Conservation (phyloP, 2,797 vertebrate species). For the Dendrocincla fuliginosa region DNA sequence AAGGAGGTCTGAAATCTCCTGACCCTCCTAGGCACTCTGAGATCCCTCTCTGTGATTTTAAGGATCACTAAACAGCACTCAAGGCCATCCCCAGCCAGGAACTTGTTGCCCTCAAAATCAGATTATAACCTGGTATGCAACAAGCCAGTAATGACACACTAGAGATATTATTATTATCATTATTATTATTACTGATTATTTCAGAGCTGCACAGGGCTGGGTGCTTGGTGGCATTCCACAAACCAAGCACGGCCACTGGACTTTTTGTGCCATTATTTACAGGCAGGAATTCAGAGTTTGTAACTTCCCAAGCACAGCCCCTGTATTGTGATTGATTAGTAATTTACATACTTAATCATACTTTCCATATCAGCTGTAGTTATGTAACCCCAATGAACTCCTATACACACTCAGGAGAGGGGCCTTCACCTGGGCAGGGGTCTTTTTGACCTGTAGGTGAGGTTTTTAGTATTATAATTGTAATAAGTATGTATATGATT, state of each 20-base stretch:
- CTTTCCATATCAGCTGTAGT: no score
- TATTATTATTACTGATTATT: not conserved
- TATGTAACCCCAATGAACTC: not conserved
- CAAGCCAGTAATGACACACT: not conserved
- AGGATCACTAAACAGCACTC: no score
- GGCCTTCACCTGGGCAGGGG: not conserved
- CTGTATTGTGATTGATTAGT: not conserved
- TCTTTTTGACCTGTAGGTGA: not conserved
- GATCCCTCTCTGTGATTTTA: no score
- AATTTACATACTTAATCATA: not conserved
- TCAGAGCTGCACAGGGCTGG: rapidly evolving
- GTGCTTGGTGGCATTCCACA: rapidly evolving
- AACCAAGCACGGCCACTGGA: not conserved
- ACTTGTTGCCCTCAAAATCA: not conserved
- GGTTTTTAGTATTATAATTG: not conserved
- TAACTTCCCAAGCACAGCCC: not conserved
- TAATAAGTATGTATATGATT: no score
- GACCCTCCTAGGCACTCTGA: no score
- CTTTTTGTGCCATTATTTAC: rapidly evolving
- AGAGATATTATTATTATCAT: not conserved
- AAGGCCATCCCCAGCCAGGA: no score
- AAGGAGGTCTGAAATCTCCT: no score
- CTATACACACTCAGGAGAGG: not conserved
- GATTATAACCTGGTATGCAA: not conserved
- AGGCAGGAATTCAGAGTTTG: not conserved